phyloP scores from a whole-genome alignment of 2,888 invertebrate genomes.

The Pseudolycoriella hygida region DNA sequence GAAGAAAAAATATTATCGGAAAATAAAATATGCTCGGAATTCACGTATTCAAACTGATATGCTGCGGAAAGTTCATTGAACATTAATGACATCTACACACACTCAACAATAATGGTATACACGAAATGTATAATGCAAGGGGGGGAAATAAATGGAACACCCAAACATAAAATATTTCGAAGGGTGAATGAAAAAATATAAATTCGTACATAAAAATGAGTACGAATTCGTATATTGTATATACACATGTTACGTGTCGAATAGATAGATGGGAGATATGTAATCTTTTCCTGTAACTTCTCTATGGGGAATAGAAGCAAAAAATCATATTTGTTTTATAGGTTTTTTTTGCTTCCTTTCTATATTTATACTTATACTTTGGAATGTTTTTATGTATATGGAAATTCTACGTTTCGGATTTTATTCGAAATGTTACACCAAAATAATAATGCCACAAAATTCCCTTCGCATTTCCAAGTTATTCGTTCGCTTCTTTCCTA shows the following conservation, averaged over 20 bases:
- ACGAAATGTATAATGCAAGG: not conserved
- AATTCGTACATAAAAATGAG: not conserved
- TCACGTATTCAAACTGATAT: not conserved
- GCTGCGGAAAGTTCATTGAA: slow-evolving; percentile 1
- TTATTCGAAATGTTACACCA: too few species aligned
- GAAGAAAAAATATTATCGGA: not conserved
- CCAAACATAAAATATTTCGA: not conserved
- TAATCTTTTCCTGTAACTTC: not conserved
- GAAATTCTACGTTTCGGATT: too few species aligned
- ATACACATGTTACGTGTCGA: slow-evolving; percentile 1
- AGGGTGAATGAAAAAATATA: not conserved
- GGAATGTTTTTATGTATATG: too few species aligned
- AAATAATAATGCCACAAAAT: too few species aligned
- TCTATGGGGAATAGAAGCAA: not conserved
- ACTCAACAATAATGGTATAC: not conserved
- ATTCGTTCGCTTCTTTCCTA: too few species aligned
- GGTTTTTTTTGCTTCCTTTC: not conserved
- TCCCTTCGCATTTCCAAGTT: too few species aligned
- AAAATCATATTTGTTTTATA: slow-evolving; percentile 1
- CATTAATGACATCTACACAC: not conserved
- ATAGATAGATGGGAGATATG: not conserved
- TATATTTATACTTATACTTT: not conserved
- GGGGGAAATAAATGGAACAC: not conserved
- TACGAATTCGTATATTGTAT: not conserved
- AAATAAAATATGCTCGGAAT: not conserved